These are phyloP conservation scores for Omphaloscelis lunosa DNA, from an alignment of 2,888 invertebrate species.

Conservation along the genomic window DNA sequence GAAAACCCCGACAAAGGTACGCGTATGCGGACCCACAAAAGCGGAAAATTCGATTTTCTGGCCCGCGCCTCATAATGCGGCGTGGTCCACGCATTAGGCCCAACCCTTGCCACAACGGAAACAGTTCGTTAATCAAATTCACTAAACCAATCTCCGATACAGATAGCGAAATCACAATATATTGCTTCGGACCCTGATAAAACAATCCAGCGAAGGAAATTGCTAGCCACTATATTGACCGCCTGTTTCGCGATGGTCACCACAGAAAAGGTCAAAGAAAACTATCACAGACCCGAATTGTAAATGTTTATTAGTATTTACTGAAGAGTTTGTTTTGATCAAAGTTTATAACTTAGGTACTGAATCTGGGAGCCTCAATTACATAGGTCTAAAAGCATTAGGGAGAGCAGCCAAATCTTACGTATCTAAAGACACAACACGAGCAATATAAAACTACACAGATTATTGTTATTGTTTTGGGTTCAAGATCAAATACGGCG, in stretches of 20 bases:
- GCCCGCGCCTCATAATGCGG: constrained; percentile 83
- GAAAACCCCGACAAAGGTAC: constrained; percentile 81
- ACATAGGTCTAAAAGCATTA: constrained; percentile 12
- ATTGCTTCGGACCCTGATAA: constrained; percentile 79
- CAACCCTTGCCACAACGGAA: constrained; percentile 84
- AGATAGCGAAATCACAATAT: constrained; percentile 85
- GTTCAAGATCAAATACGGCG: neutral
- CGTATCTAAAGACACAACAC: neutral
- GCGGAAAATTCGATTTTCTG: constrained; percentile 89
- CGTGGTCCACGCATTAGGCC: constrained; percentile 79
- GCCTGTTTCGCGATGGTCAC: constrained; percentile 44
- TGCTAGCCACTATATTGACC: constrained; percentile 61
- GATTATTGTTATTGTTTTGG: constrained; percentile 30
- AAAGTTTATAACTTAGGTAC: constrained; percentile 33
- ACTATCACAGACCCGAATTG: constrained; percentile 37
- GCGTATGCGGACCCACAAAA: constrained; percentile 76
- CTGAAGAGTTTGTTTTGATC: constrained; percentile 39
- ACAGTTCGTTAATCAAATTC: constrained; percentile 87
- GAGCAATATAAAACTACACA: constrained; percentile 23
- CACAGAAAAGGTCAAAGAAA: constrained; percentile 49
- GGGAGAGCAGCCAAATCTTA: neutral
- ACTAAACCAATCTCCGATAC: constrained; percentile 85
- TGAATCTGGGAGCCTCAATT: constrained; percentile 12
- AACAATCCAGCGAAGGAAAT: constrained; percentile 73
- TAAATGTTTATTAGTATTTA: constrained; percentile 31